Evolutionary conservation across 1,140 invertebrate species (phyloP).

Genomic region (Brachionus sp.): DNA sequence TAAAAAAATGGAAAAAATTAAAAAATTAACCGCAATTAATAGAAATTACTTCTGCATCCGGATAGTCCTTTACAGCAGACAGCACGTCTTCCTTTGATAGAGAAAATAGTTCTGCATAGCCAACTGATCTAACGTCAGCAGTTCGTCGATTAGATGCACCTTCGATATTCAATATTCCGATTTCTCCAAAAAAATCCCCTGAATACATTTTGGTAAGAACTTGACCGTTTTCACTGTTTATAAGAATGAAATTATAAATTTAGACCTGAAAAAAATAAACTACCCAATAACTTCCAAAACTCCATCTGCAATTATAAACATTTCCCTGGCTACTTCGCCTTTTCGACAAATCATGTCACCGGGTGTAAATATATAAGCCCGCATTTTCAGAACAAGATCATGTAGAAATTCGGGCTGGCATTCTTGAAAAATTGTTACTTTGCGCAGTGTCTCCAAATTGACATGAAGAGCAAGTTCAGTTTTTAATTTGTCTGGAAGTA

Average conservation of each 20-base stretch:
- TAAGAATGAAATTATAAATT: neutral
- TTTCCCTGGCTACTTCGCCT: conserved; percentile 88
- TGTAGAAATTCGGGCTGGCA: conserved; percentile 94
- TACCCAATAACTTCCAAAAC: conserved; percentile 80
- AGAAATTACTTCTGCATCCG: conserved; percentile 78
- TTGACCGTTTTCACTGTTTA: conserved; percentile 76
- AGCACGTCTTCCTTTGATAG: conserved; percentile 89
- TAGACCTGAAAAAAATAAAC: conserved; percentile 46
- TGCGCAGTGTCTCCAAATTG: conserved; percentile 87
- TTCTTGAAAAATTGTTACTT: conserved; percentile 86
- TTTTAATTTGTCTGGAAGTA: conserved; percentile 90
- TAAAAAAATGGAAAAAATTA: neutral
- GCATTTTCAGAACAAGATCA: conserved; percentile 94
- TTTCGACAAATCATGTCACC: conserved; percentile 91
- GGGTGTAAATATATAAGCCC: conserved; percentile 92
- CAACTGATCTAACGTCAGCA: conserved; percentile 88
- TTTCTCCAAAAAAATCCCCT: conserved; percentile 95
- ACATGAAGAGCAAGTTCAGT: conserved; percentile 91
- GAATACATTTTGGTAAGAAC: conserved; percentile 92
- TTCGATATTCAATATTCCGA: conserved; percentile 90
- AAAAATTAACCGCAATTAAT: neutral
- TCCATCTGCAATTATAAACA: conserved; percentile 96
- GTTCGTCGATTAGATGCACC: conserved; percentile 85
- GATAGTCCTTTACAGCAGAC: conserved; percentile 90
- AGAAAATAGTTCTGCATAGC: conserved; percentile 90